A percentile compares a stretch with the other conserved stretches of the same genome.
Conservation (phyloP, 2,797 vertebrate species). For the Phylloscopus collybita region DNA sequence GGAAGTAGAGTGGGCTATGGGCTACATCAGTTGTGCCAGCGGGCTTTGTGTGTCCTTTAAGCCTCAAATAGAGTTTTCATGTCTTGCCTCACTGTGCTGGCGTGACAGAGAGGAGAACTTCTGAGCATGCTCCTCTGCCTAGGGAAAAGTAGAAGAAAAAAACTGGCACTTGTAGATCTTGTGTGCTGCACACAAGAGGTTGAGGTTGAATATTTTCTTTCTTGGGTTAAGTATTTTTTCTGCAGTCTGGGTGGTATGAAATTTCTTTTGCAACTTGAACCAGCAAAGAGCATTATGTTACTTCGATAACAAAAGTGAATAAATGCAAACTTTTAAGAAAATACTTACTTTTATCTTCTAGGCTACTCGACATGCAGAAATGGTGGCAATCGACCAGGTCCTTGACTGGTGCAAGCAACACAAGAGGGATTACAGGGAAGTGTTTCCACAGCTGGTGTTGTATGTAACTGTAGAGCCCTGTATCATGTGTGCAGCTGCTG, state of each 20-base stretch:
- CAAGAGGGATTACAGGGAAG: constrained; percentile 66
- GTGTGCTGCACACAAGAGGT: background rate
- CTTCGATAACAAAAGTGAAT: background rate
- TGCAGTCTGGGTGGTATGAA: background rate
- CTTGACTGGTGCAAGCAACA: constrained; percentile 84
- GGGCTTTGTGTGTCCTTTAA: background rate
- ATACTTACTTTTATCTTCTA: constrained; percentile 42
- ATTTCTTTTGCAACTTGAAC: background rate
- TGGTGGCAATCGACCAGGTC: constrained; percentile 91
- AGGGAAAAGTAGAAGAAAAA: background rate
- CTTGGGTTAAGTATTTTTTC: background rate
- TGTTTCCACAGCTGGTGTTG: constrained; percentile 79
- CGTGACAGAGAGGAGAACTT: background rate
- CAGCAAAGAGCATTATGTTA: background rate
- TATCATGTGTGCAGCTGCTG: constrained; percentile 92
- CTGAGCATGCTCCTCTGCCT: background rate
- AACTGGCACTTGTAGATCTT: background rate
- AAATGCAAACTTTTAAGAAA: background rate
- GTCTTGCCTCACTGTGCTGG: background rate
- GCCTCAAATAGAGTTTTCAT: background rate
- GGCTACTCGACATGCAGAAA: constrained; percentile 95
- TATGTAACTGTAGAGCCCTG: constrained; percentile 97
- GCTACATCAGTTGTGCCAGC: background rate
- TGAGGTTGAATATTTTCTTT: background rate
- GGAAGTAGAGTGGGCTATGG: background rate